Evolutionary conservation across 2,797 vertebrate genomes (phyloP), one percentile per base, ranked within the genome.

Genomic region (Megalops cyprinoides): DNA sequence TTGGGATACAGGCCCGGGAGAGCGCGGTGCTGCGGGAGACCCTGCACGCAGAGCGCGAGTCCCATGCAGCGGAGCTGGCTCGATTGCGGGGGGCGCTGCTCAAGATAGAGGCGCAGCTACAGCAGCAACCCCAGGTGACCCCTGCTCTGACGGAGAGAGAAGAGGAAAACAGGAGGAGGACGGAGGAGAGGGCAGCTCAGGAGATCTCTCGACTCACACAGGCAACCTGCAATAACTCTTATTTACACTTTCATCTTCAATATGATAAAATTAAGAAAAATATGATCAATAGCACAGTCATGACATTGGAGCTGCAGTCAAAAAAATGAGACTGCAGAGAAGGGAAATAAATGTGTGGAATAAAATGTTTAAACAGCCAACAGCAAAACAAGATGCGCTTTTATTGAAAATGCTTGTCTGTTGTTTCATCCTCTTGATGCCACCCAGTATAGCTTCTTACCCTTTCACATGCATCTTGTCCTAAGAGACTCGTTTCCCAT

Each of bases 1-100:
- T 82, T 14, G n/a, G n/a, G n/a, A n/a, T n/a, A n/a, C 81, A 96
- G 95, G 89, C 89, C 78, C 92, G 91, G 83, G 92, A 94, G 85
- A 87, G 90, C 0, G 85, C 89, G 3, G 82, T 79, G 46, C 82
- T 96, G 75, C 90, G 71, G 48, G 94, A 93, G 79, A 89, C 87
- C 56, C 88, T 96, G 46, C 84, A 28, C 0, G 53, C 74, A 0
- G 91, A 95, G 81, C 90, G 86, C 0, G 82, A 89, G 58, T 84
- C 93, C 56, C 78, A 92, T 0, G 2, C 58, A 0, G n/a, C 80
- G 1, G 93, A 95, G 87, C 76, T 94, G 82, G 90, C 88, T 48
- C 51, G 81, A 58, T 86, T 96, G 82, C 88, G 20, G 77, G 82
- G 49, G 0, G 87, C 82, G 1, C 53, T 94, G 48, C 74, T 77